phyloP scores from a whole-genome alignment of 2,888 invertebrate genomes.

The Machimus atricapillus region DNA sequence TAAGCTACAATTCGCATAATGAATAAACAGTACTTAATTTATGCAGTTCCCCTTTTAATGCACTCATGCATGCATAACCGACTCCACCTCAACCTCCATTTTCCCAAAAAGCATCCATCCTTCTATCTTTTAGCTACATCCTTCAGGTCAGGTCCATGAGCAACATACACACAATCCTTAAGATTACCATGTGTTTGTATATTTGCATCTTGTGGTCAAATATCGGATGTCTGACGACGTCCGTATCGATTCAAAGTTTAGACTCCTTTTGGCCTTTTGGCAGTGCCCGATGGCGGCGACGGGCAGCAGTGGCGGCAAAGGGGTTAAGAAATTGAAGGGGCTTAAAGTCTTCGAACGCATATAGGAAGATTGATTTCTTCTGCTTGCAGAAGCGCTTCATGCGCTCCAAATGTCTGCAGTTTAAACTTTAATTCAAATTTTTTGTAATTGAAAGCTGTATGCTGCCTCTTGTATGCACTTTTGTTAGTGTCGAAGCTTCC shows the following conservation, averaged over 20 bases:
- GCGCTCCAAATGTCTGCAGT: neutral
- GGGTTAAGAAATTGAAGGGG: neutral
- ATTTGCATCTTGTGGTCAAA: neutral
- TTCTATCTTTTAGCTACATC: neutral
- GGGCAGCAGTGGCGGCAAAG: neutral
- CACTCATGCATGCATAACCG: neutral
- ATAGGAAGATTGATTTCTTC: neutral
- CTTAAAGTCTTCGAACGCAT: neutral
- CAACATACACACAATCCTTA: neutral
- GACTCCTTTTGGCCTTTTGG: neutral
- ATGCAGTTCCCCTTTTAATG: neutral
- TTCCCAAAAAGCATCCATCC: neutral
- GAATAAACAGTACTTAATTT: conserved; percentile 22
- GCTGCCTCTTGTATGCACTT: neutral
- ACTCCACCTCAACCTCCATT: neutral
- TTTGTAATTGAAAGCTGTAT: neutral
- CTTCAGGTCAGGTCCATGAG: neutral
- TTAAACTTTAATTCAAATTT: neutral
- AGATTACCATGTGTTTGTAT: neutral
- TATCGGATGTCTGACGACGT: neutral
- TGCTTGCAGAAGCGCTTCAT: neutral
- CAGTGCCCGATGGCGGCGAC: neutral
- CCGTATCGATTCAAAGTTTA: neutral
- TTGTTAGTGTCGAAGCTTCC: neutral
- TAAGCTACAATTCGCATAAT: neutral